Base-by-base conservation (phyloP, 2,888 invertebrate species). In the Herminia tarsipennalis region DNA sequence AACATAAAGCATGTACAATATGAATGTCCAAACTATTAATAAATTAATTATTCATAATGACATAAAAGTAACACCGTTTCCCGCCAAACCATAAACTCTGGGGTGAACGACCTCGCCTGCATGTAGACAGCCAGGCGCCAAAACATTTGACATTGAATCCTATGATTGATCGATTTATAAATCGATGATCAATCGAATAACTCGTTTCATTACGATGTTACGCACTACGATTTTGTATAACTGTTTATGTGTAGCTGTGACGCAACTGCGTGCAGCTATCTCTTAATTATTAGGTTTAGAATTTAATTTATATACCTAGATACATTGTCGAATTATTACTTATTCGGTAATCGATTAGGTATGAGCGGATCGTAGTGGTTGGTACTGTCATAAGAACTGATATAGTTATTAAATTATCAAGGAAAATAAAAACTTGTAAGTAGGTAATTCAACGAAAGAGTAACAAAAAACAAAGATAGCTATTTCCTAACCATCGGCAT, bases 91-190 rank as follows among this genome's bases (percentile, higher is more conserved):
- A 51, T 53, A 60, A 43, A 47, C 29, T 27, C 24, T 39, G 47
- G 48, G 72, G 80, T 82, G 81, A 73, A 70, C 66, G 78, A 83
- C 75, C 86, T 69, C 56, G 49, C 59, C 63, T 73, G 71, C 73
- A 76, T 70, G 70, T 70, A 87, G 87, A 87, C 87, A 66, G 78
- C 72, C 32, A 78, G 88, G 87, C 87, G 87, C 88, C 88, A 70
- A 70, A 70, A 71, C 64, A 55, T 63, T 60, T 70, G 73, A 70
- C 75, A 76, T 70, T 76, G 78, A 76, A 74, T 68, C 68, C 50
- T 59, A 61, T 82, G 81, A 83, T 84, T 84, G 81, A 86, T 86
- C 64, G 73, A 76, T 74, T 64, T 72, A 73, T 80, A 71, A 76
- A 61, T 78, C 75, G 67, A 57, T 62, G 53, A 57, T 56, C 66